Evolutionary conservation across 2,888 invertebrate genomes (phyloP).

Genomic region (Lottia gigantea): DNA sequence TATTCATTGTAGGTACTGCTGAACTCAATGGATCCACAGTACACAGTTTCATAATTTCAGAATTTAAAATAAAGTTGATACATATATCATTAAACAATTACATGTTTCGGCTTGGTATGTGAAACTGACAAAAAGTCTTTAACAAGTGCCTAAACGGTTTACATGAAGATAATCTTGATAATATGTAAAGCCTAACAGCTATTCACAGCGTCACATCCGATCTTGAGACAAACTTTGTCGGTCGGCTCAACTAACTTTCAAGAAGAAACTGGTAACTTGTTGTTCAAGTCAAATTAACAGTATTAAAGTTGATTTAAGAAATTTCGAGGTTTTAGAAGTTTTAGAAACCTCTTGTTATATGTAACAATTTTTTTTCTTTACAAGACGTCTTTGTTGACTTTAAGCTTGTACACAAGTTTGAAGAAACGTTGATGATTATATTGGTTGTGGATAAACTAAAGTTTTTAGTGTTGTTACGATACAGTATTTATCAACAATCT

Average conservation of each 20-base stretch:
- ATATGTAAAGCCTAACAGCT: not conserved
- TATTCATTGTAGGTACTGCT: no score
- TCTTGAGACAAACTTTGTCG: not conserved
- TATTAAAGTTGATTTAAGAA: not conserved
- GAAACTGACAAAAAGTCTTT: not conserved
- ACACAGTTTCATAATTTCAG: not conserved
- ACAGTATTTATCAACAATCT: no score
- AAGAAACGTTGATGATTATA: no score
- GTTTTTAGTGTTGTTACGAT: no score
- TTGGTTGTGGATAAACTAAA: no score
- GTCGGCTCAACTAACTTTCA: not conserved
- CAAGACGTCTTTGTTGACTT: not conserved
- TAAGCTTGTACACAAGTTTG: not conserved
- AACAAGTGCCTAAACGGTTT: slow-evolving; percentile 5
- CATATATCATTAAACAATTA: not conserved
- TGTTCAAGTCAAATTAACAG: not conserved
- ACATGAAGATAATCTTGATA: not conserved
- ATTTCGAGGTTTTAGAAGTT: not conserved
- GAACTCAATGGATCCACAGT: no score
- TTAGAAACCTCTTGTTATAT: not conserved
- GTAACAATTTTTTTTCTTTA: not conserved
- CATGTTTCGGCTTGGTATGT: not conserved
- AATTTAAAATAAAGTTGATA: not conserved
- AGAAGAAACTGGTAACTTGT: not conserved
- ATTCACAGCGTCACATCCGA: not conserved